Conservation (phyloP, 2,113 vertebrate species). For the Coreoperca whiteheadi region DNA sequence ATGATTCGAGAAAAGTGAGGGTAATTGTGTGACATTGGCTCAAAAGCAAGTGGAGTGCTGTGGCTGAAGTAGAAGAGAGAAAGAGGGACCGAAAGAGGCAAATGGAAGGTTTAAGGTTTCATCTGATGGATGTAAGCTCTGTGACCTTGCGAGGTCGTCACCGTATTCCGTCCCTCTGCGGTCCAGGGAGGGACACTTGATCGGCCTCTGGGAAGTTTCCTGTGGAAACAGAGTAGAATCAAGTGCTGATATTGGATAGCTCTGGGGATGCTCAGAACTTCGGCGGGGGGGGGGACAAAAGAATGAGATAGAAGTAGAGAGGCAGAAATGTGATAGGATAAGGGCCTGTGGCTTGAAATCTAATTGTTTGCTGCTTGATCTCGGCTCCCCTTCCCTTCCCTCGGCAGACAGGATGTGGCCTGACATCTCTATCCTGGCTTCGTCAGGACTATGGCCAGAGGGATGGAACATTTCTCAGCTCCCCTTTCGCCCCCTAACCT, state of each 20-base stretch:
- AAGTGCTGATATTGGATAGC: constrained; percentile 75
- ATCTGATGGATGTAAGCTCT: constrained; percentile 68
- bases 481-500: constrained; percentile 49
- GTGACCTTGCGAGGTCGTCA: constrained; percentile 79
- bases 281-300: constrained; percentile 18
- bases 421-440: constrained; percentile 75
- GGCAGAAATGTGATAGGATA: constrained; percentile 54
- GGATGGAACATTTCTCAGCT: constrained; percentile 61
- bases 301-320: constrained; percentile 52
- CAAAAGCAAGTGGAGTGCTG: constrained; percentile 31
- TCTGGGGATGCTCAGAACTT: constrained; percentile 48
- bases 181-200: constrained; percentile 73
- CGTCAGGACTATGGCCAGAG: constrained; percentile 62
- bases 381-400: constrained; percentile 27
- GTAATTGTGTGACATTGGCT: constrained; percentile 48
- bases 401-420: constrained; percentile 71
- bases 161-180: constrained; percentile 48
- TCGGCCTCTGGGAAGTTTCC: constrained; percentile 72
- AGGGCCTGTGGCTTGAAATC: constrained; percentile 64
- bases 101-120: constrained; percentile 79
- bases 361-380: constrained; percentile 68
- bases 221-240: constrained; percentile 66
- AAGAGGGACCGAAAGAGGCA: constrained; percentile 21
- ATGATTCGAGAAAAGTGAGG: constrained; percentile 50
- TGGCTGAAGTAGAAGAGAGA: constrained; percentile 32